Evolutionary conservation across 2,888 invertebrate genomes (phyloP).

Genomic region (Eremobia ochroleuca): DNA sequence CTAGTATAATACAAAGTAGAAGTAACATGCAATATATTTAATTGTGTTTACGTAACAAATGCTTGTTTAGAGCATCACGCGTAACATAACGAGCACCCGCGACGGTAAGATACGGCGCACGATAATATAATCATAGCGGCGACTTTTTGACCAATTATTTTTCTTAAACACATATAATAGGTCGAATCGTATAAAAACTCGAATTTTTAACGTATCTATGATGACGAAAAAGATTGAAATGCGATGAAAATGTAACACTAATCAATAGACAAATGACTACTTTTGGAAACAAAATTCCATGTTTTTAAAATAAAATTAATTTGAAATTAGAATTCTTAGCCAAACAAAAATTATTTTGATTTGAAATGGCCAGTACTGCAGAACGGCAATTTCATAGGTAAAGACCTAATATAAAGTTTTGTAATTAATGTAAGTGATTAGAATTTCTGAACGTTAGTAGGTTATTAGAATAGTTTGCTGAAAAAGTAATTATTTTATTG

Average conservation of each 20-base stretch:
- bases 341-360: no score
- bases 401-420: no score
- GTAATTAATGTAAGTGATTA: background rate
- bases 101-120: slow-evolving; percentile 27
- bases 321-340: no score
- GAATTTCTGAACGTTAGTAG: background rate
- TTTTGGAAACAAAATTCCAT: no score
- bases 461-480: background rate
- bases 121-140: slow-evolving; percentile 15
- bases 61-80: slow-evolving; percentile 29
- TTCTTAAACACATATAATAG: background rate
- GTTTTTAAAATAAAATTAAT: no score
- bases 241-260: no score
- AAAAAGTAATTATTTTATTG: background rate
- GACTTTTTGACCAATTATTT: slow-evolving; percentile 7
- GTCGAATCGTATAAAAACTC: no score
- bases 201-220: no score
- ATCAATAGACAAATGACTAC: no score
- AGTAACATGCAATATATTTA: slow-evolving; percentile 37
- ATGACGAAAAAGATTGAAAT: no score
- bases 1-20: slow-evolving; percentile 21
- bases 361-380: no score
- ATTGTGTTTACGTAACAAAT: slow-evolving; percentile 57
- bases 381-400: no score
- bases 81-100: slow-evolving; percentile 17